phyloP scores from a whole-genome alignment of 35 echinoderm and acorn worm species.

The Ophiothrix spiculata region DNA sequence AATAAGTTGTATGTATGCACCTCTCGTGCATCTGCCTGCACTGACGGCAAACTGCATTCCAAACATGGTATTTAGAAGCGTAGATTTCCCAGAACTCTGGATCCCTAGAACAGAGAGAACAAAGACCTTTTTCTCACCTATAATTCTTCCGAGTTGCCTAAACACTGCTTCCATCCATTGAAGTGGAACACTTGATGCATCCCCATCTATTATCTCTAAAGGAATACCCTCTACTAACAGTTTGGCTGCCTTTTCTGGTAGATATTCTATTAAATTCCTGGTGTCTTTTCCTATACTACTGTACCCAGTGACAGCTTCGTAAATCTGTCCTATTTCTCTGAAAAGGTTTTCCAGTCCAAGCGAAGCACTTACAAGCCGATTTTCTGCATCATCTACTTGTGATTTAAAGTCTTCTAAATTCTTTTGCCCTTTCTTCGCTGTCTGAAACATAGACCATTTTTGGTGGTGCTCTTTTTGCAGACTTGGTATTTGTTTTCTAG shows the following conservation, averaged over 20 bases:
- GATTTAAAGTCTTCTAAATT: neutral
- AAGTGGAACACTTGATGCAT: neutral
- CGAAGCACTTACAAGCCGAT: neutral
- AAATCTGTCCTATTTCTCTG: slow-evolving; percentile 27
- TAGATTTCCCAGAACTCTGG: neutral
- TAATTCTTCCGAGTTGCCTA: neutral
- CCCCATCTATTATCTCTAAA: neutral
- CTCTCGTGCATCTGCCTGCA: neutral
- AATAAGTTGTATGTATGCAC: neutral
- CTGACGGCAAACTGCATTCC: neutral
- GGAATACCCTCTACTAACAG: neutral
- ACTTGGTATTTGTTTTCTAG: neutral
- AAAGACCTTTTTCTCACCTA: neutral
- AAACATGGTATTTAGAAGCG: neutral
- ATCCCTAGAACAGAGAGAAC: neutral
- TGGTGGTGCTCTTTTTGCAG: neutral
- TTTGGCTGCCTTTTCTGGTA: neutral
- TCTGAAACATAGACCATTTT: neutral
- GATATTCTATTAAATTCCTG: neutral
- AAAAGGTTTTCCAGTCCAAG: slow-evolving; percentile 17
- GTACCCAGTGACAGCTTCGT: slow-evolving; percentile 7
- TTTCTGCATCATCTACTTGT: slow-evolving; percentile 10
- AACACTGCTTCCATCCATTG: neutral
- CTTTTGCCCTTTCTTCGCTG: neutral
- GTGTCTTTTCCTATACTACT: slow-evolving; percentile 1